Percentiles rank a stretch among this genome's conserved stretches.
Evolutionary conservation across 2,113 vertebrate genomes (phyloP).

Genomic region (Bubalus kerabau): DNA sequence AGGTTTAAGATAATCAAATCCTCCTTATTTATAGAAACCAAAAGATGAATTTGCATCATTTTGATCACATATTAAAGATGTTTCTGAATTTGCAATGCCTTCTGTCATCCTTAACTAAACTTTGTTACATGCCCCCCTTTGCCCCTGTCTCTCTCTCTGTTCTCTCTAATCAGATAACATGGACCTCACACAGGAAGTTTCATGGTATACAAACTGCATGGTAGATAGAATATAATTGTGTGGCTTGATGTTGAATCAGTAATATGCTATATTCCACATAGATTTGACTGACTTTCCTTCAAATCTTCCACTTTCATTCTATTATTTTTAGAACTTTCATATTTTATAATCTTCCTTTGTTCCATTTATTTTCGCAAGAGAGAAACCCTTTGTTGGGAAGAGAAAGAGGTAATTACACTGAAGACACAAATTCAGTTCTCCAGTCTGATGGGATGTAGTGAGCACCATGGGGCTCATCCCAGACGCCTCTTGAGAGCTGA

Average conservation of each 20-base stretch:
- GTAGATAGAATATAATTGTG: slow-evolving; percentile 23
- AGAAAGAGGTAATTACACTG: not conserved
- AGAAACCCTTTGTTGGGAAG: not conserved
- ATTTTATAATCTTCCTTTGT: slow-evolving; percentile 28
- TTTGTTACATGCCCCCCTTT: not conserved
- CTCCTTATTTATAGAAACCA: slow-evolving; percentile 15
- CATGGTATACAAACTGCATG: not conserved
- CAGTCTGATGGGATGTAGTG: not conserved
- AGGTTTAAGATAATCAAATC: not conserved
- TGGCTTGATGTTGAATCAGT: slow-evolving; percentile 9
- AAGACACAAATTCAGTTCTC: not conserved
- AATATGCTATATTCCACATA: not conserved
- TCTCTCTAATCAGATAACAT: not conserved
- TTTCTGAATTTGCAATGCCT: slow-evolving; percentile 23
- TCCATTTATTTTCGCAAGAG: not conserved
- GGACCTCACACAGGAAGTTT: not conserved
- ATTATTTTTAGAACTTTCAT: slow-evolving; percentile 44
- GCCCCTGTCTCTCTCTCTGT: not conserved
- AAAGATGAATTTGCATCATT: not conserved
- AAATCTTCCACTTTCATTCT: not conserved
- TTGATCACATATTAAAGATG: not conserved
- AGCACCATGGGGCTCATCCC: not conserved
- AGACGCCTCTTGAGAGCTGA: not conserved
- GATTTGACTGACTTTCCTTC: slow-evolving; percentile 16
- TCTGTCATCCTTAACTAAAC: not conserved